These are phyloP conservation scores for Heliconius hewitsoni DNA, from an alignment of 1,140 invertebrate species.

Conservation along the genomic window DNA sequence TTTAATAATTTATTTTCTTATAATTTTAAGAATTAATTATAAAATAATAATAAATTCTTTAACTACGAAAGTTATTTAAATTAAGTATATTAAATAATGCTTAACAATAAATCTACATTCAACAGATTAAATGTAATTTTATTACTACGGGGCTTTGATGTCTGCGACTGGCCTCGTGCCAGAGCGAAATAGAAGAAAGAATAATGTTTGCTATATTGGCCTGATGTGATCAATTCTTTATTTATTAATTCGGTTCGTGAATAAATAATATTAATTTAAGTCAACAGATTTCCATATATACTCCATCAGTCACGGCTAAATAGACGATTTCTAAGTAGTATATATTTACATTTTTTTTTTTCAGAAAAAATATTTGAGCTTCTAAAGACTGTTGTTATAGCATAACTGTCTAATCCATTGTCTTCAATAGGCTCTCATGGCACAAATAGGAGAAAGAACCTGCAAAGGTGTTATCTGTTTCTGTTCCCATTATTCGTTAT, in stretches of 20 bases:
- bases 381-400: too few relatives aligned
- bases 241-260: conserved; percentile 26
- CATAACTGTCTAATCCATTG: not conserved
- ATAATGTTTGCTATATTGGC: conserved; percentile 15
- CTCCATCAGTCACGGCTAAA: not conserved
- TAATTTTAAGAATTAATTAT: too few relatives aligned
- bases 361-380: not conserved
- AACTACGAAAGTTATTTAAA: not conserved
- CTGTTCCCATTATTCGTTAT: too few relatives aligned
- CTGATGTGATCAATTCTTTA: conserved; percentile 30
- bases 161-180: conserved; percentile 26
- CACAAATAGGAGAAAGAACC: too few relatives aligned
- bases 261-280: conserved; percentile 17
- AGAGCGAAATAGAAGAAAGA: conserved; percentile 27
- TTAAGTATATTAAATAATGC: not conserved
- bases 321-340: not conserved
- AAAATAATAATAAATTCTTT: not conserved
- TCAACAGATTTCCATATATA: not conserved
- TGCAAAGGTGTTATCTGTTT: too few relatives aligned
- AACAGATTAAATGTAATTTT: conserved; percentile 25
- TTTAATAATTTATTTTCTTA: not conserved
- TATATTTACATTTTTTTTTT: not conserved
- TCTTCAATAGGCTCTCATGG: too few relatives aligned
- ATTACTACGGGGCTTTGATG: conserved; percentile 17
- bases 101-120: conserved; percentile 11